Conservation (phyloP, 2,113 vertebrate genomes). For the Phyllostomus hastatus region DNA sequence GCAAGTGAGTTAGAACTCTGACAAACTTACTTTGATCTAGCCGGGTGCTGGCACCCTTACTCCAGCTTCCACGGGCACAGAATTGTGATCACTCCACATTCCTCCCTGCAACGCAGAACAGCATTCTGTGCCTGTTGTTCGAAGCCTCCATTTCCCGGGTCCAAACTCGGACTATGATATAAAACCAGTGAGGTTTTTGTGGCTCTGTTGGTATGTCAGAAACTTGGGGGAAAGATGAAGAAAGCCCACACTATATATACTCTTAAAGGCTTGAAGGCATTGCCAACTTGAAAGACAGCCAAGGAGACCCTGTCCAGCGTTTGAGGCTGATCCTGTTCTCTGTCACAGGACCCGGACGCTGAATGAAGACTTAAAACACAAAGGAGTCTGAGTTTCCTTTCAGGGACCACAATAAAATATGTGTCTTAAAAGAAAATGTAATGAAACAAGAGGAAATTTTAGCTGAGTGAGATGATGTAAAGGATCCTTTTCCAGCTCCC, state of each 20-base stretch:
- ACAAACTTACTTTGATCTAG: background rate
- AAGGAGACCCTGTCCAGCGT: background rate
- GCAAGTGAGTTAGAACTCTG: background rate
- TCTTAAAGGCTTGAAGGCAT: background rate
- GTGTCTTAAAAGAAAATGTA: slow-evolving; percentile 39
- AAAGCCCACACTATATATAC: background rate
- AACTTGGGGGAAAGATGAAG: background rate
- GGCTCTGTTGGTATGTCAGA: background rate
- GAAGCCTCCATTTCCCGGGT: background rate
- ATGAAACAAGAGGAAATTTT: slow-evolving; percentile 32
- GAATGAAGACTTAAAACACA: background rate
- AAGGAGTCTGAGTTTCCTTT: slow-evolving; percentile 35
- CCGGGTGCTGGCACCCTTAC: background rate
- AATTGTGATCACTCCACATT: background rate
- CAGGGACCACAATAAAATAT: background rate
- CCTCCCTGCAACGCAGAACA: background rate
- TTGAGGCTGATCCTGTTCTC: background rate
- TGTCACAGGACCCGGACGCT: background rate
- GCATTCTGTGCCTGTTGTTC: background rate
- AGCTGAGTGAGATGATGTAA: background rate
- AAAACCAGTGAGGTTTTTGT: background rate
- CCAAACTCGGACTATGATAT: background rate
- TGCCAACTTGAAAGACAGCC: background rate
- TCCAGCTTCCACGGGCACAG: background rate
- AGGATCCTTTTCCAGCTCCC: background rate